Percentiles rank a stretch among this genome's conserved stretches.
These are phyloP conservation scores for Amphiprion percula DNA, from an alignment of 2,113 vertebrate genomes.

Conservation along the genomic window DNA sequence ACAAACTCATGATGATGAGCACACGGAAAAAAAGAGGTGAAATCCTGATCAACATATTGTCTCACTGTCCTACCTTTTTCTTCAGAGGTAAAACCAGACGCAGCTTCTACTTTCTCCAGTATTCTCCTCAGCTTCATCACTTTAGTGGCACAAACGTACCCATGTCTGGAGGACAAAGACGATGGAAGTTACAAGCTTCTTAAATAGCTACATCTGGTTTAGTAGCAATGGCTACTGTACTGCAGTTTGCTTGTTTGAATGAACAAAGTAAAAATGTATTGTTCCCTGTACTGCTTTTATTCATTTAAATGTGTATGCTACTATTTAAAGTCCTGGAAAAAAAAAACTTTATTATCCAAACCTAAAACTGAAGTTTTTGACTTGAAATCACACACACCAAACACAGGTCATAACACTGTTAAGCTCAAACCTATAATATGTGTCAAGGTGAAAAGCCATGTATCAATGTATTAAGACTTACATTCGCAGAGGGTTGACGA, in stretches of 20 bases:
- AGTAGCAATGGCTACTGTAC: neutral
- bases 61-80: conserved; percentile 90
- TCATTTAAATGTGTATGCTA: too few relatives aligned
- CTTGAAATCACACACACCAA: neutral
- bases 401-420: neutral
- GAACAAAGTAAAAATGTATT: too few relatives aligned
- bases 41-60: neutral
- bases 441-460: neutral
- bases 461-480: conserved; percentile 78
- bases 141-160: conserved; percentile 98
- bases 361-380: neutral
- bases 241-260: too few relatives aligned
- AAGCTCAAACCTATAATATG: too few relatives aligned
- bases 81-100: conserved; percentile 98
- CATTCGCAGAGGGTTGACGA: conserved; percentile 98
- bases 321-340: neutral
- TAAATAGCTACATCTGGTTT: neutral
- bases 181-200: neutral
- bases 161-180: conserved; percentile 86
- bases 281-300: neutral
- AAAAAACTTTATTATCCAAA: neutral
- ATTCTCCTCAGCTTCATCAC: conserved; percentile 99
- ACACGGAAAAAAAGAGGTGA: neutral
- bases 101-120: conserved; percentile 97
- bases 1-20: neutral